Percentiles rank a stretch among this genome's conserved stretches.
These are phyloP conservation scores for Garra rufa DNA, from an alignment of 2,113 vertebrate species.

Conservation along the genomic window DNA sequence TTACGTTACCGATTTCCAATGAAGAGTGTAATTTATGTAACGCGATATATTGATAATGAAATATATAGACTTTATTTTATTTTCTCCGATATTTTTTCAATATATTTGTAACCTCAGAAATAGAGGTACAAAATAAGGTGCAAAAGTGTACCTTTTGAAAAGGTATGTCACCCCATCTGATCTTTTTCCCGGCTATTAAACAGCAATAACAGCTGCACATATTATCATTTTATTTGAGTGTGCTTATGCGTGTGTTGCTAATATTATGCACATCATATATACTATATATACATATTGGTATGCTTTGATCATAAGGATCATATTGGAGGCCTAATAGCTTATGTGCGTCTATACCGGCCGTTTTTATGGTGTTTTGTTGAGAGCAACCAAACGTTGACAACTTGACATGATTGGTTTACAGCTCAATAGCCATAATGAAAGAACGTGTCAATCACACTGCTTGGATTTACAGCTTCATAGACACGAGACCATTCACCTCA, in stretches of 20 bases:
- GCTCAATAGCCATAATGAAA: not conserved
- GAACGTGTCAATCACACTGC: not conserved
- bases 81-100: too few species aligned
- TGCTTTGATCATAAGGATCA: not conserved
- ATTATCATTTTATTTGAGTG: not conserved
- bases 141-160: too few species aligned
- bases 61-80: too few species aligned
- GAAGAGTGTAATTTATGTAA: too few species aligned
- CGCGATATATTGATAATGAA: too few species aligned
- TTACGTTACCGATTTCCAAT: not conserved
- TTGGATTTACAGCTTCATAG: conserved; percentile 4
- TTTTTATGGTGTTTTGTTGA: not conserved
- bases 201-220: not conserved
- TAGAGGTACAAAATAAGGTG: too few species aligned
- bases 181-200: not conserved
- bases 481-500: not conserved
- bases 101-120: too few species aligned
- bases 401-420: not conserved
- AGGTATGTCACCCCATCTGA: too few species aligned
- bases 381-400: not conserved
- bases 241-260: not conserved
- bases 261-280: not conserved
- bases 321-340: not conserved
- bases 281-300: too few species aligned
- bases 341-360: not conserved